Base-by-base conservation (phyloP, 2,888 invertebrate genomes). In the Caprella mutica region DNA sequence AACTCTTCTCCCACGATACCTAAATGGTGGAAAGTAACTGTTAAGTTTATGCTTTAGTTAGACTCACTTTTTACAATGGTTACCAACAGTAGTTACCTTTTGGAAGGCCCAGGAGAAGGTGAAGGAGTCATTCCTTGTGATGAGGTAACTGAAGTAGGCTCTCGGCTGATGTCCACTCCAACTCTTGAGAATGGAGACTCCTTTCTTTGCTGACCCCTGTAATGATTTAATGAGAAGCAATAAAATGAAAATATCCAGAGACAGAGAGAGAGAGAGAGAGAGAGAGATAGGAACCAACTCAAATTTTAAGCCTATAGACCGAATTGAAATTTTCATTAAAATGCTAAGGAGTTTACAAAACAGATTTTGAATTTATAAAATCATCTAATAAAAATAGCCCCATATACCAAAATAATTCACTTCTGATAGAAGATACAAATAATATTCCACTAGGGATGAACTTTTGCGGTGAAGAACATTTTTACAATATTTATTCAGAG, bases 91-190 rank as follows among this genome's bases (percentile, higher is more conserved):
- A 40, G 33, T 66, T 23, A 70, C 61, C 66, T 68, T 73, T 67
- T 75, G 74, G 68, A 77, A 77, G 21, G 75, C 75, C 75, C 77
- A 76, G 27, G 72, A 74, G 65, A 76, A 74, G 2, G 71, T 71
- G 61, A 74, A 70, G 0, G 73, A 68, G 54, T 72, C 71, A 66
- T 75, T 74, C 56, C 69, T 68, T 21, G 69, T 72, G 35, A 77
- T 68, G 9, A 70, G 66, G 54, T 70, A 71, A n/a, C 67, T 69
- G 61, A 69, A 72, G 26, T 69, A 67, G 52, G 72, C 72, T 35
- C 69, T 69, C 2, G 63, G 54, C 51, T 71, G 70, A 9, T 67
- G 67, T 24, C 73, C 73, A 24, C 68, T 69, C 76, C 76, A 77
- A 26, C 70, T 69, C 59, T 74, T 69, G 30, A 76, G 69, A 17